A percentile compares a stretch with the other conserved stretches of the same genome.
Evolutionary conservation across 1,140 invertebrate genomes (phyloP).

Genomic region (Drosophila mayri): DNA sequence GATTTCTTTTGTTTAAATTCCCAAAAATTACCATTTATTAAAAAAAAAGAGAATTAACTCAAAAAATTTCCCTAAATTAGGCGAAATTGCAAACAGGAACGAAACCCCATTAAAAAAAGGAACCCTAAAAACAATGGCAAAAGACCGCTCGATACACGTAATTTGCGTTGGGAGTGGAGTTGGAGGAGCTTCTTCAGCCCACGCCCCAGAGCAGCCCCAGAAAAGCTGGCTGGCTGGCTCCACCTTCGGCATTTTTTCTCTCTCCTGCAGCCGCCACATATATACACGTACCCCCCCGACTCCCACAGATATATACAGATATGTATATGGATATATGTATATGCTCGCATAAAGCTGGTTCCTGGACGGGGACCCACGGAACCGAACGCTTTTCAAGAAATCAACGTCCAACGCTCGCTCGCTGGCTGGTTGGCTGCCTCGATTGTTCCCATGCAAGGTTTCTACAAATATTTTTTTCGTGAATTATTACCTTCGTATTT

Average conservation of each 20-base stretch:
- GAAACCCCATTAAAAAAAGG: neutral
- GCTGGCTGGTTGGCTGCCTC: constrained; percentile 16
- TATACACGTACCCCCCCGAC: constrained; percentile 22
- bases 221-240: constrained; percentile 64
- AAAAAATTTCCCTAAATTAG: neutral
- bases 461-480: constrained; percentile 84
- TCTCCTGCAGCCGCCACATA: constrained; percentile 59
- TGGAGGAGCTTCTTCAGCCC: constrained; percentile 51
- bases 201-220: constrained; percentile 65
- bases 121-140: constrained; percentile 23
- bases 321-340: constrained; percentile 12
- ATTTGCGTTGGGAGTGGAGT: constrained; percentile 45
- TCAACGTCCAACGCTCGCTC: constrained; percentile 71
- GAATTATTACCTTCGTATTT: constrained; percentile 84
- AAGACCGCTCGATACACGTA: constrained; percentile 31
- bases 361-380: constrained; percentile 36
- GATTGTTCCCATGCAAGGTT: constrained; percentile 83
- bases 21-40: neutral
- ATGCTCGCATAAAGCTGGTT: constrained; percentile 38
- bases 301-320: constrained; percentile 10
- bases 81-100: constrained; percentile 10
- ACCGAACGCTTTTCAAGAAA: constrained; percentile 80
- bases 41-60: neutral
- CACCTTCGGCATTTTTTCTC: constrained; percentile 58
- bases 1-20: too few species aligned